Evolutionary conservation across 2,797 vertebrate species (phyloP), one percentile per base, ranked within the genome.

Genomic region (Mormyrops attenuatus): DNA sequence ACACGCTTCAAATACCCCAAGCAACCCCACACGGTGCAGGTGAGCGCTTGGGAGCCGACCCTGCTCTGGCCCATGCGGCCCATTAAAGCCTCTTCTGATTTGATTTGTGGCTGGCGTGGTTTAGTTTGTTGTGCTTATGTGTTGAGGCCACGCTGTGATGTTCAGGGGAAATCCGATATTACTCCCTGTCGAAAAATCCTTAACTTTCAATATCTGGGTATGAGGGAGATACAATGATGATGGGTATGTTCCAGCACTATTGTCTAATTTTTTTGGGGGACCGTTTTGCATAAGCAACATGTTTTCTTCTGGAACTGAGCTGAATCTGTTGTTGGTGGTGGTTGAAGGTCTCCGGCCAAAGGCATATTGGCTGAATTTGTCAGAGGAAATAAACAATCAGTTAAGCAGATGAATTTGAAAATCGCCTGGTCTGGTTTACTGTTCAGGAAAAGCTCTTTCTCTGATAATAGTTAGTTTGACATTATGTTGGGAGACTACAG

Each of bases 1-100:
- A 98, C 97, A 2, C 97, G 99, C 93, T 99, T 99, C 93, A 99
- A 99, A 92, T 97, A 97, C 5, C 96, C 96, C 91, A 99, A 99
- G 89, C 97, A 99, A 89, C 98, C 97, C 41, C 97, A 98, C 91
- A 97, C 95, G 41, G 96, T 99, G 90, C 98, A 99, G 97, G 98
- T 99, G 95, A 93, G 94, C 50, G 57, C 22, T 3, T 1, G 17
- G 20, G 41, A 26, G 20, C 15, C 4, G 8, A 26, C 22, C 55
- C 4, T 20, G 5, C 34, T 41, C 30, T 41, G 34, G 69, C 34
- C 66, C 34, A 1, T 41, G 69, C 1, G 34, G 5, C 38, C 73
- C 17, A 2, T 26, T 9, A 9, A 80, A 80, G 73, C 30, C n/a
- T 52, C 52, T 0, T 47, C 52, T 26, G 1, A 47, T 5, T 8